Evolutionary conservation across 2,888 invertebrate species (phyloP).

Genomic region (Drosophila kambysellisi): DNA sequence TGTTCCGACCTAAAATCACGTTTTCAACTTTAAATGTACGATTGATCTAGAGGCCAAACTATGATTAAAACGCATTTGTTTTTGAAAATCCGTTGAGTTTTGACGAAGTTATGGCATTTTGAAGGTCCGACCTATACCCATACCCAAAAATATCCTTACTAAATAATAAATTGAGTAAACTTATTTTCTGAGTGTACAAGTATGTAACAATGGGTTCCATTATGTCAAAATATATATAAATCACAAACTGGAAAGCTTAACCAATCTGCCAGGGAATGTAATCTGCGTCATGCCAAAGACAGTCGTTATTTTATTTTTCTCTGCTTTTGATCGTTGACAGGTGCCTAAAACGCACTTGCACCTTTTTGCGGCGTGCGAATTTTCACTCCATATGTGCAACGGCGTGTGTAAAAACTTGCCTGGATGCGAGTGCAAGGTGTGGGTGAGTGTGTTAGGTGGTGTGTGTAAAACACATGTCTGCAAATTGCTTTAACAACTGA

Average conservation of each 20-base stretch:
- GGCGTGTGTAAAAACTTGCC: conserved; percentile 11
- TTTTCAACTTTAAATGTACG: too few species aligned
- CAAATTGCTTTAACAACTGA: conserved; percentile 78
- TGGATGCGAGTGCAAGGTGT: conserved; percentile 13
- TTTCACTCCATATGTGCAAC: conserved; percentile 30
- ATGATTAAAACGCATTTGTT: too few species aligned
- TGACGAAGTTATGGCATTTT: too few species aligned
- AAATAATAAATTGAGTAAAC: too few species aligned
- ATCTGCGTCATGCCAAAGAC: not conserved
- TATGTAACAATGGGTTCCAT: not conserved
- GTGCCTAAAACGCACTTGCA: conserved; percentile 66
- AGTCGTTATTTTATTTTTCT: not conserved
- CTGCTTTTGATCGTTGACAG: conserved; percentile 39
- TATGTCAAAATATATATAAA: not conserved
- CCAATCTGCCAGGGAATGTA: not conserved
- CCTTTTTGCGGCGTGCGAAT: conserved; percentile 52
- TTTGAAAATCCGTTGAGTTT: too few species aligned
- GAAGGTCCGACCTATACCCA: too few species aligned
- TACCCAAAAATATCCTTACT: too few species aligned
- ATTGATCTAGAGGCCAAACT: too few species aligned
- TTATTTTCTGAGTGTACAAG: not conserved
- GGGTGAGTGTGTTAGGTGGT: conserved; percentile 13
- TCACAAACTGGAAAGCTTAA: not conserved
- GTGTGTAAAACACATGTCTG: conserved; percentile 66
- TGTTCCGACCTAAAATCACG: too few species aligned